Percentiles rank a stretch among this genome's conserved stretches.
Evolutionary conservation across 2,113 vertebrate genomes (phyloP).

Genomic region (Paralichthys olivaceus): DNA sequence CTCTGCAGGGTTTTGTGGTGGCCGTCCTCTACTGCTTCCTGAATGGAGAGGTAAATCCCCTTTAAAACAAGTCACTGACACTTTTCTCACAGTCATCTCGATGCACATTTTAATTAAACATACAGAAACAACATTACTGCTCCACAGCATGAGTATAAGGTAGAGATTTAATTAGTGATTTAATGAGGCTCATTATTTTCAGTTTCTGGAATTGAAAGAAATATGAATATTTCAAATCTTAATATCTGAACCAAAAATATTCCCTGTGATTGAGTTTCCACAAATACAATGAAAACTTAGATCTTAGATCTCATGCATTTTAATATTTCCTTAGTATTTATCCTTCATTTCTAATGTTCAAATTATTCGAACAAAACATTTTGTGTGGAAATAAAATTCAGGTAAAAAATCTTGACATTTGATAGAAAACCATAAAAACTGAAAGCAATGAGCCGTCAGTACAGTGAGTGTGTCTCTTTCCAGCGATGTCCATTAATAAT

Average conservation of each 20-base stretch:
- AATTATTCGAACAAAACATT: background rate
- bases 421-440: slow-evolving; percentile 8
- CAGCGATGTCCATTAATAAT: slow-evolving; percentile 84
- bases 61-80: slow-evolving; percentile 7
- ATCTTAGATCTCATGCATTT: no score
- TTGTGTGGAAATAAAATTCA: background rate
- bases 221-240: background rate
- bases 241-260: no score
- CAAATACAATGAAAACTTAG: no score
- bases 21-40: slow-evolving; percentile 98
- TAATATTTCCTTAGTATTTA: no score
- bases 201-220: background rate
- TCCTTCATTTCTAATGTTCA: no score
- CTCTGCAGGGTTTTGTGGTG: slow-evolving; percentile 92
- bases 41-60: slow-evolving; percentile 91
- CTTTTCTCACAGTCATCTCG: no score
- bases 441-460: background rate
- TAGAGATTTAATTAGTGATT: background rate
- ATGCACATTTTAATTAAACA: background rate
- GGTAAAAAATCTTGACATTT: no score
- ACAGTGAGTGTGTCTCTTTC: slow-evolving; percentile 73
- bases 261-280: no score
- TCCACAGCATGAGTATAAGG: background rate
- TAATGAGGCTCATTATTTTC: background rate
- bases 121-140: background rate